Evolutionary conservation across 2,797 vertebrate genomes (phyloP).

Genomic region (Danio albolineatus): DNA sequence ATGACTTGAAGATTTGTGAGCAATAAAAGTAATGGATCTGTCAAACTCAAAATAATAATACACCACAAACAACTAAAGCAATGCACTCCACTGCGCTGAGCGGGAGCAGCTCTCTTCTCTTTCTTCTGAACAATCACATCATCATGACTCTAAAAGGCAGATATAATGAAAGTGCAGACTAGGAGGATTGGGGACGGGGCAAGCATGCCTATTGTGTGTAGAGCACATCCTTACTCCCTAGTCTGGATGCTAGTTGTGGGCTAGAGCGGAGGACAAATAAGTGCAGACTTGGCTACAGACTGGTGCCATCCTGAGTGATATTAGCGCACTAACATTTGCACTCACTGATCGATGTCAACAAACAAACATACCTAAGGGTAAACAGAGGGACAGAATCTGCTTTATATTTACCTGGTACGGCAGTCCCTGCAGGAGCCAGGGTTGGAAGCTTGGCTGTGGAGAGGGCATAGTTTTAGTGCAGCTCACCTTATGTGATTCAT

Average conservation of each 20-base stretch:
- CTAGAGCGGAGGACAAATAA: not conserved
- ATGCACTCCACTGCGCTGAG: too few species aligned
- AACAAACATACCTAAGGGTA: not conserved
- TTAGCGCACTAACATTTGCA: not conserved
- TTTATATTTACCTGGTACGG: constrained; percentile 70
- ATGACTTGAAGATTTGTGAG: too few species aligned
- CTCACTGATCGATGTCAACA: not conserved
- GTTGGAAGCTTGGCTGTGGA: constrained; percentile 68
- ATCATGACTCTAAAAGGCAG: too few species aligned
- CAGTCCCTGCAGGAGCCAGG: constrained; percentile 66
- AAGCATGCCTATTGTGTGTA: too few species aligned
- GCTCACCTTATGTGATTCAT: not conserved
- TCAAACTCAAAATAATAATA: too few species aligned
- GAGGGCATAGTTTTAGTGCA: constrained; percentile 6
- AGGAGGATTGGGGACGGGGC: too few species aligned
- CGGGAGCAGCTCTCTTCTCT: too few species aligned
- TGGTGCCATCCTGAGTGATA: not conserved
- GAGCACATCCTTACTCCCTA: too few species aligned
- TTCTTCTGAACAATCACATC: too few species aligned
- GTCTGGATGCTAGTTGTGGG: not conserved
- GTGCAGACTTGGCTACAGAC: not conserved
- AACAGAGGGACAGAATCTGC: not conserved
- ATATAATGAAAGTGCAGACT: too few species aligned
- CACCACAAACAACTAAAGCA: too few species aligned
- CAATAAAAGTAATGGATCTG: too few species aligned